Base-by-base conservation (phyloP, 2,888 invertebrate species). In the Ctena decussata region DNA sequence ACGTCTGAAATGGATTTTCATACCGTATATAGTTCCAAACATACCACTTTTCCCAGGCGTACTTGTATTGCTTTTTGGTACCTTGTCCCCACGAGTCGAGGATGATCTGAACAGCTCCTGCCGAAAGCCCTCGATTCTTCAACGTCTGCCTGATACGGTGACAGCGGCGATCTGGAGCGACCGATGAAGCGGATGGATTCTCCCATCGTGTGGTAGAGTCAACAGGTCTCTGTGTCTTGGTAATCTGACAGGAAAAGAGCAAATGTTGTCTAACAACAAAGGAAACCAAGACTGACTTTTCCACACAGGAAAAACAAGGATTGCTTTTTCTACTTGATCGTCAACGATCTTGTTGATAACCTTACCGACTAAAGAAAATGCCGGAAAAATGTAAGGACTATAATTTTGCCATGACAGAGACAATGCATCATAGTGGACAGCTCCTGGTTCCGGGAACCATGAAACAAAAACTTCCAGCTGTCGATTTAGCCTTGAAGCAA, bases 341-440 rank as follows among this genome's bases (percentile, higher is more conserved):
- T 72, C 30, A 6, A 75, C 12, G 35, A 89, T 46, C 53, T 87
- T 89, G 27, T 85, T 81, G 0, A 90, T 12, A 21, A 84, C 81
- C 49, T 77, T 82, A 0, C 82, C 77, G 30, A 87, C 24, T 32
- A 82, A 49, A 74, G 53, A 65, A 35, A 90, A 89, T 72, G 89
- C 89, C 15, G 87, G 85, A 80, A 90, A 90, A 15, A 85, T 75
- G 41, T 86, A 90, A 8, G 80, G 83, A 11, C 5, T 3, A 15
- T 74, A 75, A 37, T 53, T 8, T 5, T 30, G 21, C 89, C 87
- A 89, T 2, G 49, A 70, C 3, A 89, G 11, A 2, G 84, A 76
- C 82, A 90, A 89, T 37, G 87, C 83, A 86, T 89, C 53, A 24
- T 39, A n/a, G 32, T 32, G 27, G 21, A 12, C 11, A 2, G 82